A percentile compares a stretch with the other conserved stretches of the same genome.
These are phyloP conservation scores for Amblyopsis hoosieri DNA, from an alignment of 2,797 vertebrate species.

Conservation along the genomic window DNA sequence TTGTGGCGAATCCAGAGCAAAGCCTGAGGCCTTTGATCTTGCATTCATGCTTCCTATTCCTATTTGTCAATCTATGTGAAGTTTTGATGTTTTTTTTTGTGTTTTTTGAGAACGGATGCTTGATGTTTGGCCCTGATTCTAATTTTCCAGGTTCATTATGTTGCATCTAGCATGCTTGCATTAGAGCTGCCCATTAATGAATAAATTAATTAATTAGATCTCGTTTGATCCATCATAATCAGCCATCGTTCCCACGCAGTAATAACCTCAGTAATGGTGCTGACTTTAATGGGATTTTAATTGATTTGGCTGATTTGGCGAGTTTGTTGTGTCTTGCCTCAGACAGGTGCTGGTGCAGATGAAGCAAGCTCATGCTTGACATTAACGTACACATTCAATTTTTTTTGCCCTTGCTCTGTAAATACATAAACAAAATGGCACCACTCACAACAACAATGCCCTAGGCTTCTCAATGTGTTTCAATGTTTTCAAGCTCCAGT, in stretches of 20 bases:
- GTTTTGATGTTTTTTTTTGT: constrained; percentile 46
- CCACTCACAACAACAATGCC: too few species aligned
- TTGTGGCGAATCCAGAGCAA: background rate
- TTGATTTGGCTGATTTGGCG: constrained; percentile 66
- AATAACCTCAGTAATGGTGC: constrained; percentile 73
- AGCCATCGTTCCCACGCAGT: constrained; percentile 52
- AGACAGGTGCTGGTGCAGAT: background rate
- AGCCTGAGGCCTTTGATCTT: constrained; percentile 51
- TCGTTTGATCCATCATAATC: constrained; percentile 73
- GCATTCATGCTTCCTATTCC: constrained; percentile 57
- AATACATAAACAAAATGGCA: too few species aligned
- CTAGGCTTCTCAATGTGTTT: too few species aligned
- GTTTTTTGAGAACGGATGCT: constrained; percentile 28
- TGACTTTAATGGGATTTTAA: constrained; percentile 75
- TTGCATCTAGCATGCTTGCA: constrained; percentile 42
- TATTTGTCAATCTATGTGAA: constrained; percentile 53
- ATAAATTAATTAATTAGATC: constrained; percentile 76
- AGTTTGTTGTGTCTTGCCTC: constrained; percentile 9
- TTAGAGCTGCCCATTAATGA: constrained; percentile 56
- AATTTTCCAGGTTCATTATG: constrained; percentile 44
- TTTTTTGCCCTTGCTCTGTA: too few species aligned
- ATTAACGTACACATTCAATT: too few species aligned
- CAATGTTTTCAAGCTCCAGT: too few species aligned
- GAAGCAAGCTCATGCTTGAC: background rate
- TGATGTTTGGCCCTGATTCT: constrained; percentile 25